These are phyloP conservation scores for Diaprepes abbreviatus DNA, from an alignment of 2,888 invertebrate species.

Conservation along the genomic window DNA sequence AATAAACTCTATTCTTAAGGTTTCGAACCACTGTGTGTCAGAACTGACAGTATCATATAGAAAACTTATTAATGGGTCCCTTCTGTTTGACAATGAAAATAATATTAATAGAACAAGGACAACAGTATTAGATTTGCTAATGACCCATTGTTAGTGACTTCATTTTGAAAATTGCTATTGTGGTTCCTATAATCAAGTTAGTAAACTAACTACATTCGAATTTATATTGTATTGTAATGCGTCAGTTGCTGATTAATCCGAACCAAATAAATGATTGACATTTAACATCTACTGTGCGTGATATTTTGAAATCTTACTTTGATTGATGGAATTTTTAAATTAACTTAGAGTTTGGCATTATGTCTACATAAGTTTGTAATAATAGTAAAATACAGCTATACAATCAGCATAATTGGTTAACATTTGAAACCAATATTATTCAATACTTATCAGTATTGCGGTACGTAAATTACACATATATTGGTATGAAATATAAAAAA, in stretches of 20 bases:
- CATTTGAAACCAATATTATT: not conserved
- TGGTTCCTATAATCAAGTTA: slow-evolving; percentile 45
- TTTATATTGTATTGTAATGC: slow-evolving; percentile 50
- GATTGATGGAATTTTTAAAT: not conserved
- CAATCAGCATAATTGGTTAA: not conserved
- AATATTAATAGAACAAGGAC: slow-evolving; percentile 56
- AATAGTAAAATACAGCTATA: not conserved
- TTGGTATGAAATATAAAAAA: too few relatives aligned
- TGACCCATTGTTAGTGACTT: slow-evolving; percentile 53
- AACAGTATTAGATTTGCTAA: slow-evolving; percentile 56
- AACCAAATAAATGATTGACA: slow-evolving; percentile 53
- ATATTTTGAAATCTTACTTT: slow-evolving; percentile 13
- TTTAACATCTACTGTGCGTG: slow-evolving; percentile 28
- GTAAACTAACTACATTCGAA: slow-evolving; percentile 37
- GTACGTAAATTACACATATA: too few relatives aligned
- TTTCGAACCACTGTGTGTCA: slow-evolving; percentile 24
- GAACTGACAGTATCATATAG: slow-evolving; percentile 42
- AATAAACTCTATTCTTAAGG: not conserved
- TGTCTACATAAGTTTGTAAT: not conserved
- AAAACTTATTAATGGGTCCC: slow-evolving; percentile 47
- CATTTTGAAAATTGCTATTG: slow-evolving; percentile 44
- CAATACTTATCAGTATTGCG: too few relatives aligned
- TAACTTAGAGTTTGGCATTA: not conserved
- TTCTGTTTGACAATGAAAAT: slow-evolving; percentile 48
- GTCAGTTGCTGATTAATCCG: slow-evolving; percentile 50